A percentile compares a stretch with the other conserved stretches of the same genome.
Evolutionary conservation across 2,113 vertebrate genomes (phyloP).

Genomic region (Antechinus stuartii): DNA sequence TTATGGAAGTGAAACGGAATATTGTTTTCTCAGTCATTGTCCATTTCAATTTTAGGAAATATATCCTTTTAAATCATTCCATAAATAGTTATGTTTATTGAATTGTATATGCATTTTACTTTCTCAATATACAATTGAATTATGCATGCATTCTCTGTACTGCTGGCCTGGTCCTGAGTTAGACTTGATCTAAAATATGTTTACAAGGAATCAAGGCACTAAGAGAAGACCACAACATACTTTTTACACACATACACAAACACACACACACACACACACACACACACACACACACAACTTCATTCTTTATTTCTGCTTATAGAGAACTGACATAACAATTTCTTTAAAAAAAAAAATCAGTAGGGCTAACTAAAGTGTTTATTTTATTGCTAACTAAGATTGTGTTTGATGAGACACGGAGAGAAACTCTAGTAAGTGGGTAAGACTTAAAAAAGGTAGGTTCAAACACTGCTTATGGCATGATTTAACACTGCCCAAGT

Average conservation of each 20-base stretch:
- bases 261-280: too few species aligned
- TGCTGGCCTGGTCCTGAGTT: not conserved
- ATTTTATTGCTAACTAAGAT: too few species aligned
- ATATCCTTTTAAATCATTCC: not conserved
- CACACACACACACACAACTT: too few species aligned
- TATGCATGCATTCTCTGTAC: not conserved
- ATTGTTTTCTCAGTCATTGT: not conserved
- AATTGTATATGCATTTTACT: not conserved
- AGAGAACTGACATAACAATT: too few species aligned
- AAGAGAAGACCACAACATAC: not conserved
- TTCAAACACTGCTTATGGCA: not conserved
- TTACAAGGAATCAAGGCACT: not conserved
- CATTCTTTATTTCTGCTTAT: too few species aligned
- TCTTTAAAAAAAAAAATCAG: too few species aligned
- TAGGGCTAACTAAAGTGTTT: too few species aligned
- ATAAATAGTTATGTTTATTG: not conserved
- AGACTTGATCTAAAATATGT: not conserved
- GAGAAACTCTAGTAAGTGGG: too few species aligned
- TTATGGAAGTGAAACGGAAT: not conserved
- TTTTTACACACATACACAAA: too few species aligned
- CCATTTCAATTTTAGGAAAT: not conserved
- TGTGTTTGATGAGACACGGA: too few species aligned
- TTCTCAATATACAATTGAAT: too few species aligned
- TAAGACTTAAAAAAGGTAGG: not conserved
- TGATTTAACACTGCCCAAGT: not conserved